Conservation (phyloP, 2,113 vertebrate species). For the Mohoua ochrocephala region DNA sequence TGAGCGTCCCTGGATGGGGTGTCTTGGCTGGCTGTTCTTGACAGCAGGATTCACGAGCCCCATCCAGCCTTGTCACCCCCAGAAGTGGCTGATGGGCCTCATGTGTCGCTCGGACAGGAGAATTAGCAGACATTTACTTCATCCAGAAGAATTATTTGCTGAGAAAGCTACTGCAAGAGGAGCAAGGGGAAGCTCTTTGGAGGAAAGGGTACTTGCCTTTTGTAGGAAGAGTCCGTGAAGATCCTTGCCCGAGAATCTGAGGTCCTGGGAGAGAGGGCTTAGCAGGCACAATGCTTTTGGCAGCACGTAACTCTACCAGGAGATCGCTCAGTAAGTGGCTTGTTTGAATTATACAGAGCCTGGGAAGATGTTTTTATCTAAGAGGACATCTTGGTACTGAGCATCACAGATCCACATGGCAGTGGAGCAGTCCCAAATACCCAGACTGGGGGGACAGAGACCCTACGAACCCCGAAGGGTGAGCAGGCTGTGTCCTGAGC, state of each 20-base stretch:
- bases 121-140: background rate
- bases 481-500: background rate
- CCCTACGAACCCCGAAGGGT: fast-evolving
- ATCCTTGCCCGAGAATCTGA: background rate
- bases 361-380: background rate
- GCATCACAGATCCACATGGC: background rate
- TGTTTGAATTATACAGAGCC: background rate
- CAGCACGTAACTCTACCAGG: background rate
- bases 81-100: background rate
- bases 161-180: background rate
- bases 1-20: background rate
- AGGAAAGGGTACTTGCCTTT: background rate
- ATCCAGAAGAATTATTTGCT: background rate
- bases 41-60: background rate
- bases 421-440: background rate
- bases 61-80: background rate
- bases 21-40: background rate
- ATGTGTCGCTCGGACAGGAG: background rate
- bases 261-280: background rate
- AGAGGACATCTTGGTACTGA: background rate
- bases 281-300: background rate
- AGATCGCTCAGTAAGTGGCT: background rate
- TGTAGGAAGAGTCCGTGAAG: background rate
- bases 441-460: too few species aligned
- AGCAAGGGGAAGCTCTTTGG: background rate